Base-by-base conservation (phyloP, 2,797 vertebrate genomes). In the Alauda arvensis region DNA sequence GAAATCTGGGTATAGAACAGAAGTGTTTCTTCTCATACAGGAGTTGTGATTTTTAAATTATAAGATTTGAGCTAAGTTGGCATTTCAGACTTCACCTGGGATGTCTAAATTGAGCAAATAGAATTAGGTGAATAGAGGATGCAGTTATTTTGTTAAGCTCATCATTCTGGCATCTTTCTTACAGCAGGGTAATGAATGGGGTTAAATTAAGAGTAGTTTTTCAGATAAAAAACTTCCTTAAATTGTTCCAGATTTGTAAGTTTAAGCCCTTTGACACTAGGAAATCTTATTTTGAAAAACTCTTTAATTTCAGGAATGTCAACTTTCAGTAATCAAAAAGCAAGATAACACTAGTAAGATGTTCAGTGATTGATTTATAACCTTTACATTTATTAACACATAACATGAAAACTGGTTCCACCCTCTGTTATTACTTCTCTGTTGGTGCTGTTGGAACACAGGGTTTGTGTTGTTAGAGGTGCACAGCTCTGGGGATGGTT, bases 401-500 rank as follows among this genome's bases (percentile, higher is more conserved):
- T 17, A 40, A 13, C 9, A 15, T 15, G 28, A 69, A 34, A 53
- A 46, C 5, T 14, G 9, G 3, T 71, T 57, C 39, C 18, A 29
- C 9, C 23, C 40, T 71, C 29, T 12, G 74, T 40, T 59, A 7
- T 53, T 61, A 4, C 6, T 46, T 45, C 14, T 57, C 46, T 1
- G 0, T 34, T 12, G 28, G 46, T n/a, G 3, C 8, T 65, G 18
- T 9, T 52, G 28, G 48, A 42, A 39, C 9, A 14, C 4, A 7
- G 11, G 18, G 37, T 83, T 87, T 40, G 3, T n/a, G 39, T 31
- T 68, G 42, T 29, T 39, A 6, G 43, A 37, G 56, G 55, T 62
- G 40, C 9, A 7, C 4, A 46, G 42, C 34, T 61, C 61, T 10
- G 14, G 43, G 55, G 33, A 7, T 61, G 70, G 42, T 90, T 59